Base-by-base conservation (phyloP, 2,113 vertebrate genomes). In the Symphodus melops region DNA sequence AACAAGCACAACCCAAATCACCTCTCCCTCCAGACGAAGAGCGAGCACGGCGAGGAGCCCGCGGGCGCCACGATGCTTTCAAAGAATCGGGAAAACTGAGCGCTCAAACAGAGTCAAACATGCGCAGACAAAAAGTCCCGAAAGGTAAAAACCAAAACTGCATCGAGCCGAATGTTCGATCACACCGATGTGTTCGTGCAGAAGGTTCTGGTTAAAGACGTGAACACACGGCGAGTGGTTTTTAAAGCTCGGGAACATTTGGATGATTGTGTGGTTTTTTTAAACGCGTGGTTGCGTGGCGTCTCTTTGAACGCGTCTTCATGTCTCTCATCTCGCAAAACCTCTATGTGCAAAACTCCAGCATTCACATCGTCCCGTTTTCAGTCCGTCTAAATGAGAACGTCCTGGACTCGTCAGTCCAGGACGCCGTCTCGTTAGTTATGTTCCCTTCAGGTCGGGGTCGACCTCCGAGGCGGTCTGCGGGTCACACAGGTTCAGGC, bases 331-430 rank as follows among this genome's bases (percentile, higher is more conserved):
- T 57, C 54, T 83, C 57, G 73, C 60, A 58, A n/a, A n/a, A 73
- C 55, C 28, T 71, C 49, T 37, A 72, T 89, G 92, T 93, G 90
- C 89, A 92, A 88, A 91, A 83, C 75, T 87, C 65, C 80, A 77
- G 84, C 85, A 64, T 63, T 81, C 61, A 3, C 13, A 12, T 61
- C 68, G 49, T 80, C 59, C 8, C 70, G 19, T 67, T 62, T 68
- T 4, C 25, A 56, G 44, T 71, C 54, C 54, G 5, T 20, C 13
- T 46, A n/a, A 42, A 77, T n/a, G 53, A 78, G 28, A 77, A 60
- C 9, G 23, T 67, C 36, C 36, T 49, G 9, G 0, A n/a, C 75
- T 65, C 48, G 58, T 63, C 79, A 25, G 79, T 37, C 58, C 80
- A 82, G 68, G 79, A 77, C 60, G 86, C 51, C 23, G 48, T 25